Evolutionary conservation across 2,113 vertebrate species (phyloP), one percentile per base, ranked within the genome.

Genomic region (Struthio camelus): DNA sequence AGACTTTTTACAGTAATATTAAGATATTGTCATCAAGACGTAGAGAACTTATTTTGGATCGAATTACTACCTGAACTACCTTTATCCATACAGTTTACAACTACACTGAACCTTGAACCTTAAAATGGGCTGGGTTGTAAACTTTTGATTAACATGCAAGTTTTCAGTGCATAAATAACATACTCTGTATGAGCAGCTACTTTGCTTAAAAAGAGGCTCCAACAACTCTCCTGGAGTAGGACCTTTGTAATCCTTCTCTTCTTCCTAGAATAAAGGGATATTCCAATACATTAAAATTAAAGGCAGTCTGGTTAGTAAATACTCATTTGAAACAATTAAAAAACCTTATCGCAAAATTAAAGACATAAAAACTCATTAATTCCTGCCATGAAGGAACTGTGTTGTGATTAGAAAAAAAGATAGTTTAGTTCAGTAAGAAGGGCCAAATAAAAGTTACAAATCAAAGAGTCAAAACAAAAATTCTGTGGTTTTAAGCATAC

Each of bases 151-250:
- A 69, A 56, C 32, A 86, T 65, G 66, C 83, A n/a, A 73, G 40
- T 54, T 78, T 80, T 40, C n/a, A 85, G 65, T 72, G 80, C 20
- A 61, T 67, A 96, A 85, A 67, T 54, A 73, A 96, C 98, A 94
- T 98, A 99, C 99, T 98, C 99, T 98, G 87, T 99, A 99, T 11
- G 99, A 99, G 97, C 99, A 99, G 98, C 99, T 99, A 97, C 98
- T 99, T 97, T 99, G 99, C 95, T 99, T 99, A 97, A 99, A 99
- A 11, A 99, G 98, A 23, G 99, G 99, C 59, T 99, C 99, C 89
- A 99, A 98, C 36, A 99, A 97, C 28, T 98, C 98, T 80, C 95
- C 98, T 38, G 99, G 99, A 95, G 90, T 97, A 30, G 98, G 99
- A 16, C 99, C 99, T 44, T 92, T 97, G 62, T 99, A 99, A n/a